phyloP scores from a whole-genome alignment of 2,797 vertebrate species.

The Delichon dasypus region DNA sequence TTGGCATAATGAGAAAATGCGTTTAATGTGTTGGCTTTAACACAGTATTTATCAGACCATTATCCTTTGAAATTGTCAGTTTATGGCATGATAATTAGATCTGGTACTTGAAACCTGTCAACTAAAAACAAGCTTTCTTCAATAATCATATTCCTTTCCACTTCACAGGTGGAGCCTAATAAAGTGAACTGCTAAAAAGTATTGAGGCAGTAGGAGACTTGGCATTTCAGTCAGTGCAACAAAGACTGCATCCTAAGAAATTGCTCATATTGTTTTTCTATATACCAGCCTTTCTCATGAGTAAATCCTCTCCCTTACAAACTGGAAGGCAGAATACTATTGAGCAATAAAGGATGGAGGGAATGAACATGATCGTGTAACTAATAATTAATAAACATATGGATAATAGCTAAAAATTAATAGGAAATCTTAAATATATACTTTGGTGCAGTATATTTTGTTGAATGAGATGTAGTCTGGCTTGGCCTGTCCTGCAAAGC shows the following conservation, averaged over 20 bases:
- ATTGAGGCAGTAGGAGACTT: not conserved
- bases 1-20: slow-evolving; percentile 30
- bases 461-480: not conserved
- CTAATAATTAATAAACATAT: not conserved
- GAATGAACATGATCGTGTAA: not conserved
- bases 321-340: not conserved
- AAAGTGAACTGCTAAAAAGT: slow-evolving; percentile 51
- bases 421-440: not conserved
- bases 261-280: not conserved
- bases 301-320: not conserved
- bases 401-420: not conserved
- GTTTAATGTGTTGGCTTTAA: slow-evolving; percentile 38
- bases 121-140: slow-evolving; percentile 46
- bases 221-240: not conserved
- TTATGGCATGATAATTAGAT: slow-evolving; percentile 57
- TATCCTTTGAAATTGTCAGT: slow-evolving; percentile 51
- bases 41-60: slow-evolving; percentile 51
- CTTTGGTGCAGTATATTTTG: not conserved
- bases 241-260: not conserved
- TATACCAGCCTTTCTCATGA: not conserved
- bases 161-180: slow-evolving; percentile 44
- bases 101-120: slow-evolving; percentile 55
- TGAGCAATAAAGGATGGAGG: not conserved
- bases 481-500: not conserved
- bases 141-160: not conserved